Percentiles rank a stretch among this genome's conserved stretches.
Evolutionary conservation across 2,113 vertebrate species (phyloP).

Genomic region (Glaucidium brasilianum): DNA sequence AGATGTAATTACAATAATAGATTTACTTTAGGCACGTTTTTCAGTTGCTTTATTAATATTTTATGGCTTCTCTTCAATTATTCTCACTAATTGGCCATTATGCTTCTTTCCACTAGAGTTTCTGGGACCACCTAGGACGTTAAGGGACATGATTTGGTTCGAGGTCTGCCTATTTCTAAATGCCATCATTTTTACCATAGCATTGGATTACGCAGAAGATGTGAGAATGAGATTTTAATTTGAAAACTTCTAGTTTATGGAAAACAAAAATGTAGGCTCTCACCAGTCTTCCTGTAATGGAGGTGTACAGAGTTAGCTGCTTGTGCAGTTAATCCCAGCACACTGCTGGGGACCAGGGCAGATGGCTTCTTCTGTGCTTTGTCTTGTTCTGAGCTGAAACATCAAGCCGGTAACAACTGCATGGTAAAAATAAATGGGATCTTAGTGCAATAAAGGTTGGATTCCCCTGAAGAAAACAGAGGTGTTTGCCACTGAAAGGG

Average conservation of each 20-base stretch:
- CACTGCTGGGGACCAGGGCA: neutral
- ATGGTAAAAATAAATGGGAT: neutral
- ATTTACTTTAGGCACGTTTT: neutral
- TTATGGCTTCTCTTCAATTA: constrained; percentile 5
- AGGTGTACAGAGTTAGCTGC: neutral
- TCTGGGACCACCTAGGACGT: neutral
- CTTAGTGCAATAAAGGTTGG: neutral
- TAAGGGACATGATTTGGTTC: neutral
- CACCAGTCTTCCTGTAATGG: neutral
- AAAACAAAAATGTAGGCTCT: neutral
- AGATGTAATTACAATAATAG: neutral
- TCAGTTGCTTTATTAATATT: constrained; percentile 5
- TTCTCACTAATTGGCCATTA: constrained; percentile 25
- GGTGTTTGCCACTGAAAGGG: neutral
- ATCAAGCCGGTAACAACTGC: neutral
- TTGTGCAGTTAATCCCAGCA: neutral
- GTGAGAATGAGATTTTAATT: neutral
- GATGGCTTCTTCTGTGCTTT: neutral
- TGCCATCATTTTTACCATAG: neutral
- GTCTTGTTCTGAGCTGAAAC: neutral
- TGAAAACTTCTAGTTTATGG: neutral
- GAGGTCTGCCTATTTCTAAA: neutral
- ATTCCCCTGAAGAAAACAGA: neutral
- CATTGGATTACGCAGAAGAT: neutral
- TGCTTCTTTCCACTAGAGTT: neutral